A percentile compares a stretch with the other conserved stretches of the same genome.
phyloP scores from a whole-genome alignment of 1,140 invertebrate genomes.

The Megalonaias nervosa region DNA sequence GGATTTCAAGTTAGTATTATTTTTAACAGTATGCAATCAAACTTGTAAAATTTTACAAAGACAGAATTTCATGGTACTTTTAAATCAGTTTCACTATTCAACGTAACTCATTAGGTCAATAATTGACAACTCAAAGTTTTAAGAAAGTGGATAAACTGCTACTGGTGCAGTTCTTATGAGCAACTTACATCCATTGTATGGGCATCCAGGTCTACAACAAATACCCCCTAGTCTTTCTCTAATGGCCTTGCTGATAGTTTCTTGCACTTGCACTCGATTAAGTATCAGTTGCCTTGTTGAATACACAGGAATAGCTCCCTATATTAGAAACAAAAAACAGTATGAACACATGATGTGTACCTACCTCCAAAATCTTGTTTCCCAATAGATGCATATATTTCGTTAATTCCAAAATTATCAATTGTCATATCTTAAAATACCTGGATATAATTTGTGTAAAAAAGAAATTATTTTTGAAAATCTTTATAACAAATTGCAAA shows the following conservation, averaged over 20 bases:
- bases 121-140: no score
- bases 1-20: no score
- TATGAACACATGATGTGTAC: not conserved
- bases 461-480: no score
- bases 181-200: not conserved
- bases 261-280: constrained; percentile 43
- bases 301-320: constrained; percentile 53
- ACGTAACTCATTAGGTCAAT: no score
- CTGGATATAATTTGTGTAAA: not conserved
- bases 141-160: no score
- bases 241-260: constrained; percentile 48
- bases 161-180: no score
- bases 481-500: no score
- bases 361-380: not conserved
- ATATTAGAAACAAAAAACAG: not conserved
- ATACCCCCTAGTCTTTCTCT: constrained; percentile 50
- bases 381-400: not conserved
- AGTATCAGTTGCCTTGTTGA: constrained; percentile 51
- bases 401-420: not conserved
- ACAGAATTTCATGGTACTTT: no score
- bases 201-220: constrained; percentile 45
- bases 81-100: no score
- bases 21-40: no score
- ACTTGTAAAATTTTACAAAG: no score
- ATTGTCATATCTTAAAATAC: not conserved